Evolutionary conservation across 2,113 vertebrate species (phyloP).

Genomic region (Microtus richardsoni): DNA sequence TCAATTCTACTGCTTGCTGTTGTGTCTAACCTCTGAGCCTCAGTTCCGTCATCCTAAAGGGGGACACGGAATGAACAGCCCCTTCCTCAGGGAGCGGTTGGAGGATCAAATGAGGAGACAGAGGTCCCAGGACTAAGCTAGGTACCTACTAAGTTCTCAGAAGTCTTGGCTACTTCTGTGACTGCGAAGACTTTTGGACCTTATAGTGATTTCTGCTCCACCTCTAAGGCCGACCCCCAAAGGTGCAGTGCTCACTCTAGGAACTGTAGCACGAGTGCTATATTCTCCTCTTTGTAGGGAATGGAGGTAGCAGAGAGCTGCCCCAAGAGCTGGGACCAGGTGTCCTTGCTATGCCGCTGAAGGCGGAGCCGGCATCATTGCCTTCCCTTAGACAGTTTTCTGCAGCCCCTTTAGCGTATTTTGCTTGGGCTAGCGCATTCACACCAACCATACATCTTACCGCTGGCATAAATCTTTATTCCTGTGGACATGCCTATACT

Average conservation of each 20-base stretch:
- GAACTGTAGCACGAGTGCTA: background rate
- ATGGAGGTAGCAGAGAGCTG: background rate
- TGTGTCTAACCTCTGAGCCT: background rate
- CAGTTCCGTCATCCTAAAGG: background rate
- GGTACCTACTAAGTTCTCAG: background rate
- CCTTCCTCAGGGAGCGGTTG: background rate
- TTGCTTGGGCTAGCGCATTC: slow-evolving; percentile 77
- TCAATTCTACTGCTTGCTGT: no score
- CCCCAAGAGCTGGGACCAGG: background rate
- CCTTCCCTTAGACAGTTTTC: slow-evolving; percentile 58
- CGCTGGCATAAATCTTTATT: slow-evolving; percentile 75
- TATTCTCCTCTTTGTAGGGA: background rate
- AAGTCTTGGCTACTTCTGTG: background rate
- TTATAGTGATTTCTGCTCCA: background rate
- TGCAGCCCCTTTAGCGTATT: slow-evolving; percentile 57
- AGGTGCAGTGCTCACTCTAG: background rate
- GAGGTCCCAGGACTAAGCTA: background rate
- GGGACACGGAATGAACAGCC: background rate
- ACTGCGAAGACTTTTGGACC: background rate
- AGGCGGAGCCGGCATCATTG: background rate
- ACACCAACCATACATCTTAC: slow-evolving; percentile 69
- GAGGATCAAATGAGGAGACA: background rate
- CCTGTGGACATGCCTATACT: slow-evolving; percentile 71
- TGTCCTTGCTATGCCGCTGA: background rate
- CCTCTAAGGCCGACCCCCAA: background rate